phyloP scores from a whole-genome alignment of 2,888 invertebrate genomes.

The Eristalis tenax region DNA sequence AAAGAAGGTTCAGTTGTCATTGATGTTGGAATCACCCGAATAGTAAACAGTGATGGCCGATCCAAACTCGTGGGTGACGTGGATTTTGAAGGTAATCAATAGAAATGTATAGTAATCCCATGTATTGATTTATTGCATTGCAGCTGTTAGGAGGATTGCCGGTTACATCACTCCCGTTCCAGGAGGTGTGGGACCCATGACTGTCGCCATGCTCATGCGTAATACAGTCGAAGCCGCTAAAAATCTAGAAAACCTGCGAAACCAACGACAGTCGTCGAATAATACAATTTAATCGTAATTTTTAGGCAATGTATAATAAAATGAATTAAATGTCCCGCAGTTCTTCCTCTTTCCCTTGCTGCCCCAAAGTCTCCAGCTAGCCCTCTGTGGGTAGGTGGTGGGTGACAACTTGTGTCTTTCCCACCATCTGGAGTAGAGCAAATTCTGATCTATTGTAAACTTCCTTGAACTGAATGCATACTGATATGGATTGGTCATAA shows the following conservation, averaged over 20 bases:
- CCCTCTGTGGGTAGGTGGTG: too few species aligned
- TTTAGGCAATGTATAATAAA: neutral
- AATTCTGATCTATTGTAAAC: too few species aligned
- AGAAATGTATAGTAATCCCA: neutral
- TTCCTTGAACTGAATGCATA: too few species aligned
- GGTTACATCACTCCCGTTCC: slow-evolving; percentile 95
- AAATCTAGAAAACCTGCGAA: slow-evolving; percentile 75
- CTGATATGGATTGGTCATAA: too few species aligned
- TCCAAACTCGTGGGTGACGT: slow-evolving; percentile 91
- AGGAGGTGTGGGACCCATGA: slow-evolving; percentile 96
- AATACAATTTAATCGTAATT: neutral
- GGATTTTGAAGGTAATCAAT: slow-evolving; percentile 86
- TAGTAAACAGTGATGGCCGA: slow-evolving; percentile 85
- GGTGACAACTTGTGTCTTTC: too few species aligned
- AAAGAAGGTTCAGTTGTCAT: slow-evolving; percentile 93
- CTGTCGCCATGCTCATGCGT: slow-evolving; percentile 95
- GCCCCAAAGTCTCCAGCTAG: too few species aligned
- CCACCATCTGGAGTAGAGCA: too few species aligned
- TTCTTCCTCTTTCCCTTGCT: too few species aligned
- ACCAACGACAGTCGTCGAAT: neutral
- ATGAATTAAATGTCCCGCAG: neutral
- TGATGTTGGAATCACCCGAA: slow-evolving; percentile 90
- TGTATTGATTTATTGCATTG: neutral
- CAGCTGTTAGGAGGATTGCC: slow-evolving; percentile 87
- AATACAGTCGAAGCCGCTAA: slow-evolving; percentile 91